Evolutionary conservation across 2,113 vertebrate genomes (phyloP), one percentile per base, ranked within the genome.

Genomic region (Diphyllodes magnificus): DNA sequence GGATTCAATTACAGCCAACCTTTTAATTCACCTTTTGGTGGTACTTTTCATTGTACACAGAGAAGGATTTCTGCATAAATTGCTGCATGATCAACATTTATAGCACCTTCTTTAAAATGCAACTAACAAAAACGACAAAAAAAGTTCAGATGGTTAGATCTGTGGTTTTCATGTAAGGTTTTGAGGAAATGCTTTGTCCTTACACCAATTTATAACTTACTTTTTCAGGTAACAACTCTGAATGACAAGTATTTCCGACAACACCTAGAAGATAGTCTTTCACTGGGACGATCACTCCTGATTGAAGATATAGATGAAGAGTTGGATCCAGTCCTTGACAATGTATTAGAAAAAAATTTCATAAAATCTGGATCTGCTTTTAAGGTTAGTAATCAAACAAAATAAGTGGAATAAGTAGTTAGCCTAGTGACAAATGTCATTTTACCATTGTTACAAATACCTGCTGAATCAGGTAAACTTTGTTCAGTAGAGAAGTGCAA

Each of bases 211-310:
- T 75, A 22, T 42, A 42, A 70, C 93, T 95, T 85, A 20, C 8
- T 54, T 93, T 88, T 96, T 81, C 39, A 98, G 98, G 97, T 98
- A 83, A 98, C 98, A 16, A 97, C 95, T 83, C 81, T 98, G 94
- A 98, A 98, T 78, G 98, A 98, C 82, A 98, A 98, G 57, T 98
- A 98, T 75, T 98, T 98, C 93, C 97, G 98, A 54, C 98, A 96
- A 31, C 98, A 98, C 72, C 63, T 98, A 50, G 98, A 98, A 61
- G 98, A 98, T 39, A 95, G 97, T 72, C 97, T 98, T 78, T 98
- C 98, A 63, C 87, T 98, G 81, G 98, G 98, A 66, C 96, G 97
- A 69, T 97, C 98, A 9, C 97, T 98, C 13, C 25, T 98, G 75
- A 98, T 98, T 39, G 98, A 98, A 93, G 98, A 98, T 89, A 96